phyloP scores from a whole-genome alignment of 2,888 invertebrate genomes.

The Eretmocerus hayati region DNA sequence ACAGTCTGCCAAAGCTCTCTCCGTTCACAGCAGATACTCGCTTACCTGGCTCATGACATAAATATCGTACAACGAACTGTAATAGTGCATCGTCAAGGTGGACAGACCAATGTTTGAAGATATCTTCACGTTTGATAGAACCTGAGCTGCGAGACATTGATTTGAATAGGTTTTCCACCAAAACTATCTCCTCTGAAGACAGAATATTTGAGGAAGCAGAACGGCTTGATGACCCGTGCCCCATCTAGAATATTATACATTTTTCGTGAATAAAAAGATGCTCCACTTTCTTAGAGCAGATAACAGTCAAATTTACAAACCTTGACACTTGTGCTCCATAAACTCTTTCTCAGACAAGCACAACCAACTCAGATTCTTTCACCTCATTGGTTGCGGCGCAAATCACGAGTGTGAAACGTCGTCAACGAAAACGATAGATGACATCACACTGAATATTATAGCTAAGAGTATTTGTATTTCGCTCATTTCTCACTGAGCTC shows the following conservation, averaged over 20 bases:
- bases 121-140: slow-evolving; percentile 44
- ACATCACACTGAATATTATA: background rate
- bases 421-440: background rate
- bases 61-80: slow-evolving; percentile 41
- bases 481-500: background rate
- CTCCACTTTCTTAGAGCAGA: too few species aligned
- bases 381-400: background rate
- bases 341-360: background rate
- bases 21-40: slow-evolving; percentile 40
- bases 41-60: slow-evolving; percentile 43
- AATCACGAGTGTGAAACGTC: too few species aligned
- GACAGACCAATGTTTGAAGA: slow-evolving; percentile 44
- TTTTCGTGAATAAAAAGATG: too few species aligned
- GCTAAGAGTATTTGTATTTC: background rate
- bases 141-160: slow-evolving; percentile 45
- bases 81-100: slow-evolving; percentile 40
- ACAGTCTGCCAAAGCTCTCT: slow-evolving; percentile 41
- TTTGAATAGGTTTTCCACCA: slow-evolving; percentile 44
- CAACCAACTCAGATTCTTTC: background rate
- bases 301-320: slow-evolving; percentile 2
- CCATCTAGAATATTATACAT: slow-evolving; percentile 35
- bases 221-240: slow-evolving; percentile 41
- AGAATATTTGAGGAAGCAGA: slow-evolving; percentile 41
- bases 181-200: slow-evolving; percentile 39
- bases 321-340: background rate